Base-by-base conservation (phyloP, 2,113 vertebrate genomes). In the Psephotus haematonotus region DNA sequence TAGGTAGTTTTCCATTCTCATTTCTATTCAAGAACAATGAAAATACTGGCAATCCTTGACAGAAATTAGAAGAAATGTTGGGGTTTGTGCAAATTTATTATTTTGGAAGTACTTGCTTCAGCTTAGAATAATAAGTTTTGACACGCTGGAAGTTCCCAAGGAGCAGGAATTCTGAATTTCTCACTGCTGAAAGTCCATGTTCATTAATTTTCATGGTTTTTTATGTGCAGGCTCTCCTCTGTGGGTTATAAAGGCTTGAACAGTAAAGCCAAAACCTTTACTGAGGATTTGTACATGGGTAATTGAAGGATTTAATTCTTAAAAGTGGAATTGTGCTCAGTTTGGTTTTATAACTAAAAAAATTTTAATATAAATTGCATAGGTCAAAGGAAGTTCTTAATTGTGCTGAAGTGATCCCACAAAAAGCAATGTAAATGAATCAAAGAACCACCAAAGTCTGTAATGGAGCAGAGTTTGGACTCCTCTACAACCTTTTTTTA, bases 271-370 rank as follows among this genome's bases (percentile, higher is more conserved):
- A 96, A 93, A 95, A 89, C 47, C 69, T 96, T 96, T 96, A 89
- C 88, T 84, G 57, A 93, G 95, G 90, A 95, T 96, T 96, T 94
- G 80, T 95, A 92, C 37, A 49, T 71, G 60, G 72, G 55, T 82
- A 93, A 92, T 93, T 94, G 92, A 84, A 91, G 86, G 88, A 96
- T 95, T 95, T 94, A 94, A 94, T 95, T 95, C 92, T 94, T 94
- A 84, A 83, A 94, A 88, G 27, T 81, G 29, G 47, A 88, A 81
- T 79, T 95, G 68, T 86, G 39, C 55, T 96, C 76, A 81, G 63
- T 70, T 90, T 92, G 60, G 37, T 70, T 93, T 94, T 78, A 83
- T 93, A 86, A 94, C 33, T 17, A 65, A 52, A 95, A 67, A 33
- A 9, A 1, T 8, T 23, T 86, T 83, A 3, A 75, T 84, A 86